Base-by-base conservation (phyloP, 2,113 vertebrate species). In the Scalopus aquaticus region DNA sequence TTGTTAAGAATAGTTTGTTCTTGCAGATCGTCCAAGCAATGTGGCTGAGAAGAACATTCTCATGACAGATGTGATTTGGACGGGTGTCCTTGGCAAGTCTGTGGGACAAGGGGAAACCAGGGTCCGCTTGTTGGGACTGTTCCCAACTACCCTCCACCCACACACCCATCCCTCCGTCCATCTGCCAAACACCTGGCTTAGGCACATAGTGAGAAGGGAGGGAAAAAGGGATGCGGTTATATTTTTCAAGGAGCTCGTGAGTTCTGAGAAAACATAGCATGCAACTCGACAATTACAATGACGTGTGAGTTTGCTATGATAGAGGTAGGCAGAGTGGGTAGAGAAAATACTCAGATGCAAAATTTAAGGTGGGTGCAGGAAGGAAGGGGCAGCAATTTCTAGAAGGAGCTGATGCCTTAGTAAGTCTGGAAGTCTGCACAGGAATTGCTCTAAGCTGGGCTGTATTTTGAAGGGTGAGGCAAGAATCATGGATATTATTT, bases 1-100 rank as follows among this genome's bases (percentile, higher is more conserved):
- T 73, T 79, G 37, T 95, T 74, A 51, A 90, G 90, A 84, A 85
- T 22, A 80, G 30, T 69, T 89, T 93, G 49, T 77, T 64, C 32
- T 90, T 56, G 88, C 69, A 56, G 90, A 58, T 37, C 4, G 8
- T 30, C 20, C 78, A 78, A 74, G 28, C 17, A 65, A 16, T 37
- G 64, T 60, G 54, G 30, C n/a, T 46, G 28, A 46, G 65, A 77
- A n/a, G n/a, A 83, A 51, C 0, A 1, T 58, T 77, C 42, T 58
- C 37, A 2, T 22, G 56, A 35, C 67, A 39, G 54, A 81, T 69
- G 20, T 64, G 96, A 54, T 64, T 65, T 87, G 51, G 73, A 82
- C 39, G 44, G n/a, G 42, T 78, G 39, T 90, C 70, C 60, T 49
- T 44, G 51, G 84, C 87, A 88, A 72, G 13, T 24, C 9, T 62